A percentile compares a stretch with the other conserved stretches of the same genome.
These are phyloP conservation scores for Hippolais icterina DNA, from an alignment of 2,113 vertebrate genomes.

Conservation along the genomic window DNA sequence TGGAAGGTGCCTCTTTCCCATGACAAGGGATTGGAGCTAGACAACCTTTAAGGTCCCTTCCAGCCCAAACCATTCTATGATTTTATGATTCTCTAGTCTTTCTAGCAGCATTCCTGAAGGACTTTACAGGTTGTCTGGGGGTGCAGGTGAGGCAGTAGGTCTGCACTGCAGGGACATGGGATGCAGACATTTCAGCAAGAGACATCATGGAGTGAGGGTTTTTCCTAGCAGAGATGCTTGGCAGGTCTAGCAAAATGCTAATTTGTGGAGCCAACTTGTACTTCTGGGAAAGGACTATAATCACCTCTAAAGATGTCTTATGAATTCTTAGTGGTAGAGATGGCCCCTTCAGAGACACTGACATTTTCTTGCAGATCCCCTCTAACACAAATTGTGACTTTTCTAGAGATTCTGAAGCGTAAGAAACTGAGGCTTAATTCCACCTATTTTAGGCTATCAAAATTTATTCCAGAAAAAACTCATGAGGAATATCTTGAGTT, in stretches of 20 bases:
- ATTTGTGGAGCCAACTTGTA: not conserved
- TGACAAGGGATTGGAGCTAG: not conserved
- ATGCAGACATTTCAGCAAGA: not conserved
- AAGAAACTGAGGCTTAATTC: not conserved
- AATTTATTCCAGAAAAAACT: not conserved
- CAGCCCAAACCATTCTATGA: not conserved
- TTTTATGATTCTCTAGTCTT: not conserved
- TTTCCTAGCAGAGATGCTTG: not conserved
- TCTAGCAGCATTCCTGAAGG: not conserved
- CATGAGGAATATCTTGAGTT: not conserved
- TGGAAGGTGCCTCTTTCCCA: not conserved
- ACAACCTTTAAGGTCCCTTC: not conserved
- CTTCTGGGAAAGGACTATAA: not conserved
- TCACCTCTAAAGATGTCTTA: not conserved
- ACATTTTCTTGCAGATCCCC: not conserved
- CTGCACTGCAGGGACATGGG: fast-evolving
- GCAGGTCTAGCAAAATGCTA: not conserved
- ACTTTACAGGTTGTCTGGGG: fast-evolving
- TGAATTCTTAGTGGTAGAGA: not conserved
- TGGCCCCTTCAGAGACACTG: not conserved
- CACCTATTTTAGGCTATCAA: not conserved
- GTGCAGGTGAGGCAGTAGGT: not conserved
- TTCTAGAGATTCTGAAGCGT: not conserved
- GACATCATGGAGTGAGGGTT: not conserved
- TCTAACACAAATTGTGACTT: not conserved